Evolutionary conservation across 2,888 invertebrate species (phyloP), one percentile per base, ranked within the genome.

Genomic region (Orthosia cruda): DNA sequence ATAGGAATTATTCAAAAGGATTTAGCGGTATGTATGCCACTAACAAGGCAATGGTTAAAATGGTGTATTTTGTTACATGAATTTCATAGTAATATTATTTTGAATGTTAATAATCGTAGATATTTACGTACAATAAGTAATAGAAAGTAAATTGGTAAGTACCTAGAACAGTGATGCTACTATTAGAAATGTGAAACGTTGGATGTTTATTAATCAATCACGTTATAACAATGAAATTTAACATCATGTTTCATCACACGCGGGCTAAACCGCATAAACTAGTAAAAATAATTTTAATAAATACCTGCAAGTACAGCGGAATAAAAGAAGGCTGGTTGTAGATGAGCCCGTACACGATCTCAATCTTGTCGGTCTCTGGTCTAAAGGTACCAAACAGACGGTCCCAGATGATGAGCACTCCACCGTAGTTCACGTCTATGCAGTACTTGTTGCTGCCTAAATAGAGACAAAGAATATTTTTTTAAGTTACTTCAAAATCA

Each of bases 361-460:
- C 97, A 85, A 98, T 97, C 70, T 97, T 97, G 65, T 97, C 96
- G 0, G 97, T 95, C 93, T 99, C 99, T 2, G 98, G 97, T 81
- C 97, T 97, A 94, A 99, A 99, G 4, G 99, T 99, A 0, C 98
- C 98, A 89, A 98, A 98, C 15, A 98, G 90, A 66, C 98, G 95
- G 90, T 98, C 98, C 99, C 99, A 99, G 87, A 99, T 97, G 86
- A 99, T 99, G 11, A 99, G 97, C 0, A 98, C 98, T 0, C 99
- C 99, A 0, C 98, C 99, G 90, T 99, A 99, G 95, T 99, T 99
- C 91, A 98, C 99, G 92, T 99, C 99, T 86, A 99, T 97, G 88
- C 99, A 99, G 92, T 99, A 99, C 74, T 98, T 97, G 95, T 99
- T 99, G 92, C 99, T 98, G 45, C 98, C 98, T 98, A 91, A 52